phyloP scores from a whole-genome alignment of 2,113 vertebrate genomes.

The Tetrao urogallus region DNA sequence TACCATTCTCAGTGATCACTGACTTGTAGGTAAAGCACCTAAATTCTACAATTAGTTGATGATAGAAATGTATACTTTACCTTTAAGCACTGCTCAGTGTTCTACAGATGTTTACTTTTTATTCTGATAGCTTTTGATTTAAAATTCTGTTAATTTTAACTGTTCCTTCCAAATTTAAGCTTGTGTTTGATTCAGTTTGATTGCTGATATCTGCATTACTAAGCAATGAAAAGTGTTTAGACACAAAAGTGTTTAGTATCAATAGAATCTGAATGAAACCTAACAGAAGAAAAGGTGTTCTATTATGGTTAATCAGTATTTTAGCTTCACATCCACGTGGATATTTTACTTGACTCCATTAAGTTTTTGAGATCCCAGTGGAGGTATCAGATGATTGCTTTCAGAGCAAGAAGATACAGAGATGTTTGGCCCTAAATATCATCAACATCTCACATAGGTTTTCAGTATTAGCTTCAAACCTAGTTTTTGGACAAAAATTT shows the following conservation, averaged over 20 bases:
- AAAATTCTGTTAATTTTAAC: neutral
- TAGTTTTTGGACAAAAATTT: neutral
- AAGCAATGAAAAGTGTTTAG: neutral
- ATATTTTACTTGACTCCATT: neutral
- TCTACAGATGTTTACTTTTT: neutral
- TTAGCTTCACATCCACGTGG: neutral
- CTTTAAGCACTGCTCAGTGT: neutral
- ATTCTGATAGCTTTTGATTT: neutral
- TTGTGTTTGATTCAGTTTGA: neutral
- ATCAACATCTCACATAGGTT: neutral
- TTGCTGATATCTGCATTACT: neutral
- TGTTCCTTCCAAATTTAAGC: neutral
- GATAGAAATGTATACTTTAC: neutral
- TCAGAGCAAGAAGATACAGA: neutral
- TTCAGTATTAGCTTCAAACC: neutral
- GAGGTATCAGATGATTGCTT: neutral
- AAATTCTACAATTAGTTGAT: neutral
- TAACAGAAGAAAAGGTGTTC: neutral
- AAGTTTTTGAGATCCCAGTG: neutral
- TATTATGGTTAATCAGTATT: neutral
- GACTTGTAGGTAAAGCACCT: neutral
- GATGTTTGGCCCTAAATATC: neutral
- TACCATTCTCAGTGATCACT: neutral
- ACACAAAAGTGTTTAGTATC: neutral
- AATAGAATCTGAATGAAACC: neutral